These are phyloP conservation scores for Diplogasteroides magnus DNA, from an alignment of 1,140 invertebrate genomes.

Conservation along the genomic window DNA sequence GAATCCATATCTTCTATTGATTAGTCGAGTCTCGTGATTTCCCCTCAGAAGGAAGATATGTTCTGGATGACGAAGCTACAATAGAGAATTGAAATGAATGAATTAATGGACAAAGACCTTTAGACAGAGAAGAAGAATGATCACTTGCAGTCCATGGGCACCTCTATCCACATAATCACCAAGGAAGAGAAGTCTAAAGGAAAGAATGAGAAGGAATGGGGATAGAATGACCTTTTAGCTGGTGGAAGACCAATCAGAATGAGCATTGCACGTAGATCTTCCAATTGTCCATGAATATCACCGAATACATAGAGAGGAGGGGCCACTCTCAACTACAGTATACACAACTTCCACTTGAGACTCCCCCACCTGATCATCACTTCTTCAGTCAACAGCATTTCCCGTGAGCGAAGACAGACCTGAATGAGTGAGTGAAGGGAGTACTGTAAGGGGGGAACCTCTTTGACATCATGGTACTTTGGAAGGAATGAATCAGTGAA, in stretches of 20 bases:
- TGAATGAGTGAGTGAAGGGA: too few relatives aligned
- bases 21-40: not conserved
- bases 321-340: too few relatives aligned
- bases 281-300: not conserved
- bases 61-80: not conserved
- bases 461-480: too few relatives aligned
- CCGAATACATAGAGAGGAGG: not conserved
- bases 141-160: not conserved
- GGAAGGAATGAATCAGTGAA: too few relatives aligned
- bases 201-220: not conserved
- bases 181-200: not conserved
- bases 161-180: not conserved
- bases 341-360: not conserved
- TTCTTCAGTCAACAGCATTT: not conserved
- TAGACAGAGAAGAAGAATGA: not conserved
- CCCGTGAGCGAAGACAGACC: not conserved
- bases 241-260: not conserved
- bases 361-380: not conserved
- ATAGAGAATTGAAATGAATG: not conserved
- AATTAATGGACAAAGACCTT: not conserved
- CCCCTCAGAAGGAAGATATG: not conserved
- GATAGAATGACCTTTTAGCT: not conserved
- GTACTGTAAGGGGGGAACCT: too few relatives aligned
- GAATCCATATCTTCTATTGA: not conserved
- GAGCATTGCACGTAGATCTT: not conserved